phyloP scores from a whole-genome alignment of 2,888 invertebrate species.

The Ferrisia virgata region DNA sequence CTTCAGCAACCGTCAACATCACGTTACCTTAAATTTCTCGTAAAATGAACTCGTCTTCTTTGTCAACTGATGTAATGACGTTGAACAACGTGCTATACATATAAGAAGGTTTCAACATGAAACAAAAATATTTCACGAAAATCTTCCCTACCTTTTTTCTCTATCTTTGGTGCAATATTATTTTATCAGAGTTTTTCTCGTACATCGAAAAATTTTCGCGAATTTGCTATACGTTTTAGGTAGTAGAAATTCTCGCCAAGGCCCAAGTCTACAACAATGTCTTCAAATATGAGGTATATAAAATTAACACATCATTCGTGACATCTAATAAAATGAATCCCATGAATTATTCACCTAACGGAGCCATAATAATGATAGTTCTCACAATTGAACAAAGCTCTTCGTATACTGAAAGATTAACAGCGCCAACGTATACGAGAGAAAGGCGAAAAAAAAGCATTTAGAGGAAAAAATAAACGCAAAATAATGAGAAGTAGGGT shows the following conservation, averaged over 20 bases:
- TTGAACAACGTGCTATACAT: no score
- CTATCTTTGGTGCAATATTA: no score
- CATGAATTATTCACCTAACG: neutral
- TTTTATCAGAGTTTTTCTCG: no score
- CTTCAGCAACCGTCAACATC: neutral
- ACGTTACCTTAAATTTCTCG: neutral
- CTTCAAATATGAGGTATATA: neutral
- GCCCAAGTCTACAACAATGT: no score
- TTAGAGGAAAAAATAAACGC: conserved; percentile 24
- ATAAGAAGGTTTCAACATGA: neutral
- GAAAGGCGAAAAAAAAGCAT: neutral
- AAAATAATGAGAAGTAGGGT: conserved; percentile 36
- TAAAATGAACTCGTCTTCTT: neutral
- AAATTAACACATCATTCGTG: neutral
- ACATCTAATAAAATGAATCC: neutral
- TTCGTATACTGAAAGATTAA: neutral
- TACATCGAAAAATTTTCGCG: neutral
- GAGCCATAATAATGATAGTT: neutral
- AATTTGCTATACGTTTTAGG: no score
- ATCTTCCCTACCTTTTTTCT: no score
- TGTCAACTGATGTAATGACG: neutral
- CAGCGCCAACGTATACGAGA: neutral
- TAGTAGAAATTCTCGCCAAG: neutral
- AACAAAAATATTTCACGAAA: neutral
- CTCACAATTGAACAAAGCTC: neutral